Base-by-base conservation (phyloP, 2,797 vertebrate species). In the Morelia viridis region DNA sequence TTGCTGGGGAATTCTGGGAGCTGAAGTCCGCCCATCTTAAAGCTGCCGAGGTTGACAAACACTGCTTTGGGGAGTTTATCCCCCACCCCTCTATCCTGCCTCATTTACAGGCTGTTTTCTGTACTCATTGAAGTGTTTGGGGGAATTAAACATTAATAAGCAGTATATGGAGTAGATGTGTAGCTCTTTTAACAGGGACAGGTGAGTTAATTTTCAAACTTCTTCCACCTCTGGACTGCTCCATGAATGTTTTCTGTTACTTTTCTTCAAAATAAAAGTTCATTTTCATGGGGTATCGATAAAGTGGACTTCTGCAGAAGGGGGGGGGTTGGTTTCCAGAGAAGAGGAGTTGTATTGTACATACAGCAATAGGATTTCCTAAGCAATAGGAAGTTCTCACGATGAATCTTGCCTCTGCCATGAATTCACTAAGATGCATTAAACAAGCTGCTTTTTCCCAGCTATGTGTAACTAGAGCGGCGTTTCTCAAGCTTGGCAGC, bases 201-300 rank as follows among this genome's bases (percentile, higher is more conserved):
- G 50, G 62, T 1, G 46, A 87, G 60, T 87, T 89, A 89, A 91
- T 91, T 87, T 86, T 92, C 92, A 87, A 83, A 90, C 89, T 22
- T 80, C 28, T 35, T 24, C 9, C 24, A 8, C 31, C 22, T 80
- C 41, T 46, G 15, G 0, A 6, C 46, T 3, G 35, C 4, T 61
- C 13, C 5, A 0, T n/a, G 35, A 71, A 71, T 35, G 9, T 57
- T 41, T 46, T 64, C 35, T 58, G 68, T 80, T 17, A 17, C 26
- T 76, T 24, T 90, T 35, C 17, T n/a, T 76, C 50, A 56, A 15
- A 8, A 24, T 35, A 41, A 5, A 5, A 1, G 22, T 86, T 28
- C 60, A 35, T 76, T 56, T 3, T 5, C 35, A 22, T 5, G 53
- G 19, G 2, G 7, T 50, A 19, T 56, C 24, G 83, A 31, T 65